Evolutionary conservation across 1,140 invertebrate species (phyloP).

Genomic region (Pissodes strobi): DNA sequence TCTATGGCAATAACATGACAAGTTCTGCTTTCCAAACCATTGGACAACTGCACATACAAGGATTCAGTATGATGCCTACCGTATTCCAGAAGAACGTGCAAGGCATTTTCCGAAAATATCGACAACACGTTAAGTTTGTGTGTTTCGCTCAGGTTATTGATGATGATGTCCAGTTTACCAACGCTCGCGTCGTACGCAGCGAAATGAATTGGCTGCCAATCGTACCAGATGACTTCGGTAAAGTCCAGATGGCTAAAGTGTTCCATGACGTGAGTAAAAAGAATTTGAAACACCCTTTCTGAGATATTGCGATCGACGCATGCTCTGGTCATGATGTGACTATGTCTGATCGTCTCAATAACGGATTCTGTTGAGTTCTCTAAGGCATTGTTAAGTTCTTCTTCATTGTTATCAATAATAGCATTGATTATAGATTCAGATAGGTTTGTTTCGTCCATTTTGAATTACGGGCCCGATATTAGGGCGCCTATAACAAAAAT

Average conservation of each 20-base stretch:
- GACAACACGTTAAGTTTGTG: constrained; percentile 24
- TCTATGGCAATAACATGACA: constrained; percentile 31
- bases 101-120: constrained; percentile 39
- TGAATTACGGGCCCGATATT: too few species aligned
- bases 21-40: constrained; percentile 27
- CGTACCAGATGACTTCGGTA: constrained; percentile 28
- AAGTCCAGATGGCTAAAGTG: constrained; percentile 6
- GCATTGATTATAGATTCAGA: too few species aligned
- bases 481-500: too few species aligned
- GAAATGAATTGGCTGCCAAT: constrained; percentile 40
- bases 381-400: neutral
- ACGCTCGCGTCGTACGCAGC: constrained; percentile 18
- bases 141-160: neutral
- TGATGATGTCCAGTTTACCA: constrained; percentile 22
- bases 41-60: constrained; percentile 29
- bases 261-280: neutral
- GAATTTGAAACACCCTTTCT: neutral
- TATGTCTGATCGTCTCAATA: neutral
- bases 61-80: constrained; percentile 14
- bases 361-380: neutral
- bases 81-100: constrained; percentile 39
- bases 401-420: neutral
- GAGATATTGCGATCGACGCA: constrained; percentile 9
- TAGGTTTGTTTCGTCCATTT: too few species aligned
- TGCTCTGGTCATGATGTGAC: constrained; percentile 18